Evolutionary conservation across 2,113 vertebrate genomes (phyloP).

Genomic region (Cheilinus undulatus): DNA sequence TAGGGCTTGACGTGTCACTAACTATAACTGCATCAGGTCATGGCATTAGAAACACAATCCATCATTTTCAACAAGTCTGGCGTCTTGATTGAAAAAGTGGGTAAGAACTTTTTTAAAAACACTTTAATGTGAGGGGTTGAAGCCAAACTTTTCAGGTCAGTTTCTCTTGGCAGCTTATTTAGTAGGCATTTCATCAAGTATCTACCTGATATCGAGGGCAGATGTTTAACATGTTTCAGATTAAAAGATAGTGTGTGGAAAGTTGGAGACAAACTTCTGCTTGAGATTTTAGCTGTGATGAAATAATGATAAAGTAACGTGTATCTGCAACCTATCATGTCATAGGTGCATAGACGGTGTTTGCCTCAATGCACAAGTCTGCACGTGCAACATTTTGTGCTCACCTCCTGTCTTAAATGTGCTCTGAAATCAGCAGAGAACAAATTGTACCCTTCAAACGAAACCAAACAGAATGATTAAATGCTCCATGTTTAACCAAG

Average conservation of each 20-base stretch:
- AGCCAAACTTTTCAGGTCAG: constrained; percentile 4
- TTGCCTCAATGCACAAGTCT: neutral
- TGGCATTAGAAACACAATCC: constrained; percentile 57
- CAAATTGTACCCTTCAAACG: constrained; percentile 51
- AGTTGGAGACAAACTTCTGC: constrained; percentile 6
- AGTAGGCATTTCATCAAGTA: constrained; percentile 14
- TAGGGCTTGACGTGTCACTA: constrained; percentile 65
- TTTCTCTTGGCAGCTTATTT: constrained; percentile 19
- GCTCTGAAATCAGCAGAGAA: constrained; percentile 32
- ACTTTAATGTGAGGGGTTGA: constrained; percentile 1
- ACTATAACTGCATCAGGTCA: constrained; percentile 63
- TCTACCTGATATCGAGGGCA: constrained; percentile 45
- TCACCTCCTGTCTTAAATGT: constrained; percentile 37
- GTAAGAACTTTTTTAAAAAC: constrained; percentile 5
- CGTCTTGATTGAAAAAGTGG: constrained; percentile 26
- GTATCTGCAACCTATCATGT: constrained; percentile 2
- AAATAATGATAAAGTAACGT: constrained; percentile 19
- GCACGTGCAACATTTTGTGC: constrained; percentile 1
- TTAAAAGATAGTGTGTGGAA: constrained; percentile 4
- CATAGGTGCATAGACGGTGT: neutral
- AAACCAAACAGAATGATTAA: constrained; percentile 46
- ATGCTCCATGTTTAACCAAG: constrained; percentile 11
- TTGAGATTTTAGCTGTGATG: constrained; percentile 8
- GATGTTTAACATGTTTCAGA: constrained; percentile 36
- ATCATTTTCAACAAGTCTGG: constrained; percentile 50